These are phyloP conservation scores for Chiloscyllium punctatum DNA, from an alignment of 2,797 vertebrate genomes.

Conservation along the genomic window DNA sequence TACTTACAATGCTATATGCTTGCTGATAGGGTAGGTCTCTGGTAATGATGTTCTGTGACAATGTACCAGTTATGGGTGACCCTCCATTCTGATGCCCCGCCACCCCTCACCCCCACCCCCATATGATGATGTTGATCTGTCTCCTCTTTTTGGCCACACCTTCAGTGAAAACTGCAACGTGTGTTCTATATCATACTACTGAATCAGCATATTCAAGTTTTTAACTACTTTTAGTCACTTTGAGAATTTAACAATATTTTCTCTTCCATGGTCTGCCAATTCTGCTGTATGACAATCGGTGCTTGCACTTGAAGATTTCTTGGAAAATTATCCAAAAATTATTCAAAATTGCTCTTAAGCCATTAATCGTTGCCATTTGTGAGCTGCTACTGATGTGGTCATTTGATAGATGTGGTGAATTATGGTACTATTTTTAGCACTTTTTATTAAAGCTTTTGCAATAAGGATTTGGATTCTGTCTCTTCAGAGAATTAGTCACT, in stretches of 20 bases:
- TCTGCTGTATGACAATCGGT: not conserved
- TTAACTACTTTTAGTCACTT: not conserved
- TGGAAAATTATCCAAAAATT: not conserved
- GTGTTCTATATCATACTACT: not conserved
- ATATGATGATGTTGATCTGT: not conserved
- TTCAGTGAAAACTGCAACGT: not conserved
- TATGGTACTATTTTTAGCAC: slow-evolving; percentile 1
- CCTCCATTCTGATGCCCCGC: not conserved
- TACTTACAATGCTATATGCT: not conserved
- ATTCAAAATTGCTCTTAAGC: not conserved
- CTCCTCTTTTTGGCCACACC: not conserved
- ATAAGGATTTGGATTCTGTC: not conserved
- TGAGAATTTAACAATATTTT: not conserved
- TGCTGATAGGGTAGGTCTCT: not conserved
- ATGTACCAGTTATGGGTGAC: not conserved
- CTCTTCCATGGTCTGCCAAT: not conserved
- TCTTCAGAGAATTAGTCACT: not conserved
- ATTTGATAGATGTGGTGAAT: not conserved
- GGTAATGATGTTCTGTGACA: not conserved
- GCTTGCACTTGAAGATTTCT: not conserved
- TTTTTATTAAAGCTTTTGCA: not conserved
- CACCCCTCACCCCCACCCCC: not conserved
- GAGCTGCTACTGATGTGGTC: slow-evolving; percentile 2
- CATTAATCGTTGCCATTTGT: not conserved
- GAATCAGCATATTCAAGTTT: not conserved